phyloP scores from a whole-genome alignment of 2,888 invertebrate genomes.

The Neocrepidodera transversa region DNA sequence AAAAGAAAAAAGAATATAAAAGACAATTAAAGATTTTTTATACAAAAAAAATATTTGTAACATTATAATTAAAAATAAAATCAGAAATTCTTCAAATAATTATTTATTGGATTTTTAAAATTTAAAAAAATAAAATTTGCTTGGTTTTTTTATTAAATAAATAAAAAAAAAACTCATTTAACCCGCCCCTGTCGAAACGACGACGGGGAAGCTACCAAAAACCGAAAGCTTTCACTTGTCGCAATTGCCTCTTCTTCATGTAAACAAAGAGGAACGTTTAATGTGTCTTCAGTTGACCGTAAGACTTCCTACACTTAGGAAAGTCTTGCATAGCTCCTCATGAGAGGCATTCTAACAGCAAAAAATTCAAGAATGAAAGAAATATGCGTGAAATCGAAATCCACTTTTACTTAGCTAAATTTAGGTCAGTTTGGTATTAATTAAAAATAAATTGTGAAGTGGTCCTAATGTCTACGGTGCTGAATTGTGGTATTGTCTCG shows the following conservation, averaged over 20 bases:
- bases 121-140: too few species aligned
- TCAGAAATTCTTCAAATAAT: too few species aligned
- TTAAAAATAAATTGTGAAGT: constrained; percentile 35
- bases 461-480: constrained; percentile 49
- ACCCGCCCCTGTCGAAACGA: background rate
- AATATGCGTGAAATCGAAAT: constrained; percentile 24
- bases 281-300: constrained; percentile 45
- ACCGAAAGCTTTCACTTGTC: constrained; percentile 52
- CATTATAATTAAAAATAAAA: too few species aligned
- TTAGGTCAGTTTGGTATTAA: constrained; percentile 14
- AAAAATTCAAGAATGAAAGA: constrained; percentile 16
- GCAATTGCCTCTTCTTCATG: constrained; percentile 44
- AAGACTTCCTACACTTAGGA: constrained; percentile 51
- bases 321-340: constrained; percentile 22
- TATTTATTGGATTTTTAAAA: too few species aligned
- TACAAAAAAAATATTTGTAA: too few species aligned
- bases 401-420: constrained; percentile 8
- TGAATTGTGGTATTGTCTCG: constrained; percentile 42
- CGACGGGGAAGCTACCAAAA: constrained; percentile 17
- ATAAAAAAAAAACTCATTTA: too few species aligned
- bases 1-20: too few species aligned
- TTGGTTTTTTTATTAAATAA: too few species aligned
- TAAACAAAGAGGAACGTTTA: constrained; percentile 38
- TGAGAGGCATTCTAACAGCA: constrained; percentile 15
- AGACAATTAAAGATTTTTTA: too few species aligned